Conservation (phyloP, 2,113 vertebrate species). For the Pelvicachromis taeniatus region DNA sequence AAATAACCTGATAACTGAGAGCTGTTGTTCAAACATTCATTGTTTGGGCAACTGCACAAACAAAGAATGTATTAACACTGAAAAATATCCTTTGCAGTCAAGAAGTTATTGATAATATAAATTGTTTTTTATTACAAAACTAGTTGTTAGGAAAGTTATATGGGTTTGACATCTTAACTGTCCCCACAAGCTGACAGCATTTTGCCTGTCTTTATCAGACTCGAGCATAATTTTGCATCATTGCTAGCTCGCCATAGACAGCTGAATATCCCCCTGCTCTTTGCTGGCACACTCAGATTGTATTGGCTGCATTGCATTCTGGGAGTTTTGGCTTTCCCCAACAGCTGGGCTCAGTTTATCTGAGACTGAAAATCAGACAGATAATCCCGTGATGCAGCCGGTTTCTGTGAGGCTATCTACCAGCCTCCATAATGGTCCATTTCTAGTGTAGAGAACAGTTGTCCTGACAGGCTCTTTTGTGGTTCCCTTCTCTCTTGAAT, state of each 20-base stretch:
- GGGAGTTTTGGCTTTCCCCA: slow-evolving; percentile 60
- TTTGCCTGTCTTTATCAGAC: slow-evolving; percentile 16
- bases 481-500: slow-evolving; percentile 36
- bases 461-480: slow-evolving; percentile 20
- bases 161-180: neutral
- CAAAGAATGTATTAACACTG: neutral
- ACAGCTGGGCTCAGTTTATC: slow-evolving; percentile 63
- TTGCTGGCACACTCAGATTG: slow-evolving; percentile 40
- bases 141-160: neutral
- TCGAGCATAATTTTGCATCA: neutral
- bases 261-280: slow-evolving; percentile 30
- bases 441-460: neutral
- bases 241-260: neutral
- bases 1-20: neutral
- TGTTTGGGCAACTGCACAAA: neutral
- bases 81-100: neutral
- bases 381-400: slow-evolving; percentile 62
- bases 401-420: slow-evolving; percentile 22
- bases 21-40: neutral
- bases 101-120: neutral
- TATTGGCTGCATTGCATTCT: slow-evolving; percentile 66
- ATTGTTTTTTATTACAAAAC: neutral
- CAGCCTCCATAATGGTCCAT: slow-evolving; percentile 15
- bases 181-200: neutral
- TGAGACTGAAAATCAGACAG: slow-evolving; percentile 52